phyloP scores from a whole-genome alignment of 2,888 invertebrate species.

The Mechanitis messenoides region DNA sequence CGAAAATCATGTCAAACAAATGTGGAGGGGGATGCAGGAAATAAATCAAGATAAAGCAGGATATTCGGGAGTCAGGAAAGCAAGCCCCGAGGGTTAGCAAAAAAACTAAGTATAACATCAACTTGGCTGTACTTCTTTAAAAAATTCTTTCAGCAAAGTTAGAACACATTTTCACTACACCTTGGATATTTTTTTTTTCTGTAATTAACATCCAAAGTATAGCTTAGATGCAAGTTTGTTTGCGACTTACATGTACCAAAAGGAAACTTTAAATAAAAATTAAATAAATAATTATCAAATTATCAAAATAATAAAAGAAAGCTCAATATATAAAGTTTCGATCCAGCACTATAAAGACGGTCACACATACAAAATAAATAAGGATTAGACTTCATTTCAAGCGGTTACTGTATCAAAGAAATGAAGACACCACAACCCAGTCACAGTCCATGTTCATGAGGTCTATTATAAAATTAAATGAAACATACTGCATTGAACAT shows the following conservation, averaged over 20 bases:
- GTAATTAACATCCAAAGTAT: conserved; percentile 8
- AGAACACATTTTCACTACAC: not conserved
- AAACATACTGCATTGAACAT: not conserved
- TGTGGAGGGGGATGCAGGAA: conserved; percentile 51
- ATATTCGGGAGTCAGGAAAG: conserved; percentile 42
- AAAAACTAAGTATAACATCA: conserved; percentile 45
- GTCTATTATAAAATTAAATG: not conserved
- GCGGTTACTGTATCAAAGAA: conserved; percentile 9
- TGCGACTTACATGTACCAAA: conserved; percentile 21
- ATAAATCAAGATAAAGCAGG: conserved; percentile 41
- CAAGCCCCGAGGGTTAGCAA: conserved; percentile 63
- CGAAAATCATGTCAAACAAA: conserved; percentile 43
- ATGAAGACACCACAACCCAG: conserved; percentile 12
- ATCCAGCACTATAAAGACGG: conserved; percentile 17
- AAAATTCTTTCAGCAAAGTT: conserved; percentile 5
- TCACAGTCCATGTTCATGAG: not conserved
- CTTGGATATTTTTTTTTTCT: not conserved
- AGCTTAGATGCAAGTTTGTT: conserved; percentile 16
- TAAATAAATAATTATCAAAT: not conserved
- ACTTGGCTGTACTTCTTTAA: conserved; percentile 67
- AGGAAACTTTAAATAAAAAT: conserved; percentile 13
- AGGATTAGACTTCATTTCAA: conserved; percentile 8
- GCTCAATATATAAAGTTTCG: conserved; percentile 8
- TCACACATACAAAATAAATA: conserved; percentile 10
- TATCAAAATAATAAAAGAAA: not conserved